Evolutionary conservation across 2,113 vertebrate genomes (phyloP).

Genomic region (Cynopterus brachyotis): DNA sequence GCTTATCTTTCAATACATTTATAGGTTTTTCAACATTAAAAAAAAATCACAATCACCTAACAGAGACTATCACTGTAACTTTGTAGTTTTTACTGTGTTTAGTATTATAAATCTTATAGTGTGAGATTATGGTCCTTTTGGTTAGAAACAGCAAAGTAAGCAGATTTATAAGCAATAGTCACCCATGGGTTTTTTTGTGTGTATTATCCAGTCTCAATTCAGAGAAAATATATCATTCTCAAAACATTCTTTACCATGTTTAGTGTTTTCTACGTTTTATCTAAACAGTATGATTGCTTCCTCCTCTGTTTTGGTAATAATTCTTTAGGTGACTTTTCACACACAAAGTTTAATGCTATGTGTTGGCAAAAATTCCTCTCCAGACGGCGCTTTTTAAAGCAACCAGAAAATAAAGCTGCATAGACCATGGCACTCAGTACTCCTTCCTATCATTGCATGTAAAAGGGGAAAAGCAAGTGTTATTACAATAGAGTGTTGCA

Average conservation of each 20-base stretch:
- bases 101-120: neutral
- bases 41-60: neutral
- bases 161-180: neutral
- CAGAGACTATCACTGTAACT: neutral
- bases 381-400: neutral
- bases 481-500: neutral
- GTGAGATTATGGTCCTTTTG: neutral
- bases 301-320: neutral
- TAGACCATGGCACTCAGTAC: neutral
- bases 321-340: neutral
- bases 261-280: neutral
- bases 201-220: neutral
- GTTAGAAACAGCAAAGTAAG: neutral
- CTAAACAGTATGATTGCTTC: neutral
- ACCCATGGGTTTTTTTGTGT: neutral
- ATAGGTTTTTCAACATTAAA: neutral
- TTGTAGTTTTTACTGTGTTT: neutral
- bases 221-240: neutral
- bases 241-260: neutral
- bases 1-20: neutral
- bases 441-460: neutral
- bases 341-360: neutral
- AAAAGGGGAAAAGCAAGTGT: conserved; percentile 21
- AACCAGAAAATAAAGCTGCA: neutral
- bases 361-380: neutral